These are phyloP conservation scores for Trogon melanurus DNA, from an alignment of 2,113 vertebrate species.

Conservation along the genomic window DNA sequence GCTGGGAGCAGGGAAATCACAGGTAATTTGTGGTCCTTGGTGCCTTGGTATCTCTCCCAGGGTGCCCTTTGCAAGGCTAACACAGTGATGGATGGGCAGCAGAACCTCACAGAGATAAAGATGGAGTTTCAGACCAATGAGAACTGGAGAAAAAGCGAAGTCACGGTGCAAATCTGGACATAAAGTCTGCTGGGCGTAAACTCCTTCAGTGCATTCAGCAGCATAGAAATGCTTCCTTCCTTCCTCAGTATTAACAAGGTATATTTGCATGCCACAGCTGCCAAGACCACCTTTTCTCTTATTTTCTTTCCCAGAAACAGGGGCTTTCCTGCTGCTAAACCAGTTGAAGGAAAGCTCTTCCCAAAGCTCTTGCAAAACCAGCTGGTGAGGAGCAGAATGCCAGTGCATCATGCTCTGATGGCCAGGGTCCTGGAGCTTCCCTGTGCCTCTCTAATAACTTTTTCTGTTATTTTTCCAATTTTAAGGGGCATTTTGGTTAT, in stretches of 20 bases:
- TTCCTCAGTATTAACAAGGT: background rate
- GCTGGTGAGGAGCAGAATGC: background rate
- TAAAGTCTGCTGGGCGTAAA: background rate
- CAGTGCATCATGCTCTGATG: fast-evolving
- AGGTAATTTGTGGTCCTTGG: fast-evolving
- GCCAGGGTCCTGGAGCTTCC: background rate
- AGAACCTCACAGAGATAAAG: background rate
- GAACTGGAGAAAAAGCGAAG: background rate
- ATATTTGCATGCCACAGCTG: background rate
- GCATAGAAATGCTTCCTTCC: background rate
- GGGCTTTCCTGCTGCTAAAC: background rate
- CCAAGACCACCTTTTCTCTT: background rate
- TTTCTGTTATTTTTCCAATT: background rate
- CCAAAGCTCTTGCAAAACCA: background rate
- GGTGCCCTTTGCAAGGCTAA: background rate
- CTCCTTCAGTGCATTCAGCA: background rate
- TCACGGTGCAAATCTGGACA: fast-evolving
- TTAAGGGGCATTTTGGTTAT: background rate
- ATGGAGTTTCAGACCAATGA: background rate
- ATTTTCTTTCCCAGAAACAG: background rate
- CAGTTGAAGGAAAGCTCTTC: background rate
- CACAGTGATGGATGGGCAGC: background rate
- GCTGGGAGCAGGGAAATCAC: background rate
- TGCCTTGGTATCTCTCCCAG: background rate
- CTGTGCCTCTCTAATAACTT: background rate